Conservation (phyloP, 2,888 invertebrate genomes). For the Agrenia bidenticulata region DNA sequence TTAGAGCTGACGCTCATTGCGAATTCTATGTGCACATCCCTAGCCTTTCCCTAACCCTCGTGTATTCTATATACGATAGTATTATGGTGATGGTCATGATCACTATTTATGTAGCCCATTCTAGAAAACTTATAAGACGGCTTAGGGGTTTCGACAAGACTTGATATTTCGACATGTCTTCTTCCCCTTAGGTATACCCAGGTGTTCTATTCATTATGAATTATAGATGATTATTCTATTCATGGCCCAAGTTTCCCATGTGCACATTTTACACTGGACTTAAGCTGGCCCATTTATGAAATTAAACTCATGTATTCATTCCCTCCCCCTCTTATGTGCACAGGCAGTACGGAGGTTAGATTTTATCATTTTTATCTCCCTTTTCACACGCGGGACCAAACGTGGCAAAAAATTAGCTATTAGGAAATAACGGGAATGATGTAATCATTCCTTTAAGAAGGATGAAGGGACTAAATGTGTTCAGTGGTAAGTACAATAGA, state of each 20-base stretch:
- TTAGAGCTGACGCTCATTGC: background rate
- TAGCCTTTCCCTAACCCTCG: background rate
- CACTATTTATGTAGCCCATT: constrained; percentile 5
- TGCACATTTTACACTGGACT: too few species aligned
- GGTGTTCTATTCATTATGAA: constrained; percentile 11
- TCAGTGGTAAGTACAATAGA: too few species aligned
- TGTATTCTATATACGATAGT: background rate
- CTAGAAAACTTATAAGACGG: constrained; percentile 8
- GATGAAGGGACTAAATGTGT: too few species aligned
- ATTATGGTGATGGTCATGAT: background rate
- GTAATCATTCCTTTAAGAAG: too few species aligned
- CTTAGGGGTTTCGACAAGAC: constrained; percentile 11
- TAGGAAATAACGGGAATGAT: too few species aligned
- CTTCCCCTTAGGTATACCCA: constrained; percentile 6
- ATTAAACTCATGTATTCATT: too few species aligned
- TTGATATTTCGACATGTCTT: constrained; percentile 2
- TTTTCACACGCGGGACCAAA: too few species aligned
- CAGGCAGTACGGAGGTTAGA: too few species aligned
- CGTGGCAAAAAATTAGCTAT: too few species aligned
- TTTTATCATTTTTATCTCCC: too few species aligned
- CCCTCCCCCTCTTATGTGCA: too few species aligned
- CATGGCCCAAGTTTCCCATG: background rate
- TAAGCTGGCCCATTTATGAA: too few species aligned
- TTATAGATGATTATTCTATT: constrained; percentile 6
- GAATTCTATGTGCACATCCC: background rate